phyloP scores from a whole-genome alignment of 2,888 invertebrate species.

The Ypsolopha scabrella region DNA sequence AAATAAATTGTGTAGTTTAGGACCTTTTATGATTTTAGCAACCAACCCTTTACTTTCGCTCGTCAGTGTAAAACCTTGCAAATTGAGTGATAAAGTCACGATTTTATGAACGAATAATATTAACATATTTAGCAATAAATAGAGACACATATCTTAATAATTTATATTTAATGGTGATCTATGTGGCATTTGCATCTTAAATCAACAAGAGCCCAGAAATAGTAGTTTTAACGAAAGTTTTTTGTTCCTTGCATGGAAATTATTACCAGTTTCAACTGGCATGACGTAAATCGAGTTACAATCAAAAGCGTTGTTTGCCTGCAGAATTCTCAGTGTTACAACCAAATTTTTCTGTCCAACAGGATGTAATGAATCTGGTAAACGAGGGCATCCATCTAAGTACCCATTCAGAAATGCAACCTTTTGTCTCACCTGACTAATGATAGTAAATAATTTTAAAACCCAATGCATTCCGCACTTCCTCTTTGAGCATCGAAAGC shows the following conservation, averaged over 20 bases:
- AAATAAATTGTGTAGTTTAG: no score
- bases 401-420: no score
- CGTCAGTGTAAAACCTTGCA: no score
- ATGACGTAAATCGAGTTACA: not conserved
- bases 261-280: not conserved
- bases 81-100: not conserved
- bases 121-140: not conserved
- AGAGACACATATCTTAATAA: not conserved
- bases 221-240: not conserved
- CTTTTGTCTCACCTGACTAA: not conserved
- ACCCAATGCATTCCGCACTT: conserved; percentile 31
- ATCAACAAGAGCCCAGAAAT: not conserved
- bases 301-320: not conserved
- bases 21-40: no score
- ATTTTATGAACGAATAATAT: not conserved
- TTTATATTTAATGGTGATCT: not conserved
- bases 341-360: not conserved
- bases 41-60: no score
- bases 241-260: not conserved
- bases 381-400: no score
- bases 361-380: no score
- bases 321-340: not conserved
- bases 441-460: not conserved
- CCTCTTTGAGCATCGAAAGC: conserved; percentile 58
- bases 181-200: not conserved